Conservation (phyloP, 2,113 vertebrate genomes). For the Micromys minutus region DNA sequence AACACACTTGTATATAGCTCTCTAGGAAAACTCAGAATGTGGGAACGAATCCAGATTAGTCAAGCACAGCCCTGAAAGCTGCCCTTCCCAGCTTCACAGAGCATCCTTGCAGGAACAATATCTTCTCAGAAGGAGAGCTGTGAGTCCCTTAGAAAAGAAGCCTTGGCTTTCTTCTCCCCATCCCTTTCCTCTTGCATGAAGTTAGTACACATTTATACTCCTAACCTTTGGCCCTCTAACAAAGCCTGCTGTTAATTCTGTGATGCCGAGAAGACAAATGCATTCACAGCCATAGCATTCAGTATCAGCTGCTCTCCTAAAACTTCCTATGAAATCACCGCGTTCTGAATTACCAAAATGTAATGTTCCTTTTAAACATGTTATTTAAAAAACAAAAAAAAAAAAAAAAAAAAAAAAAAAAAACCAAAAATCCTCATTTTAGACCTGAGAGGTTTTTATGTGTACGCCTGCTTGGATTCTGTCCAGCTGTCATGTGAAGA, state of each 20-base stretch:
- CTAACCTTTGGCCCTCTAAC: background rate
- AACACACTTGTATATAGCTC: background rate
- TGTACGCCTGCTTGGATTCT: conserved; percentile 47
- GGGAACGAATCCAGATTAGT: background rate
- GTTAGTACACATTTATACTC: background rate
- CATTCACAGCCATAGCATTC: background rate
- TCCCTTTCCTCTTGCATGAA: background rate
- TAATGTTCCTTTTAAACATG: conserved; percentile 16
- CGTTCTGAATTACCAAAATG: background rate
- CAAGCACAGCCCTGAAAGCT: background rate
- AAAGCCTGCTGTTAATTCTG: background rate
- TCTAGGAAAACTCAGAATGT: background rate
- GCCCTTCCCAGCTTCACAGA: background rate
- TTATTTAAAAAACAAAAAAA: no score
- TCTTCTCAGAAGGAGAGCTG: background rate
- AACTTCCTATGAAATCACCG: background rate
- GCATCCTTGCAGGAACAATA: rapidly evolving
- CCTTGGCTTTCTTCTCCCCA: background rate
- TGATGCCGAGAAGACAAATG: background rate
- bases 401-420: no score
- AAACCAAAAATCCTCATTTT: no score
- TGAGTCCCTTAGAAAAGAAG: background rate
- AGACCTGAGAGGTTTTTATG: conserved; percentile 63
- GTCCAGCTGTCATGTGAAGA: conserved; percentile 75
- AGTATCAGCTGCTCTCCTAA: background rate